Percentiles rank a stretch among this genome's conserved stretches.
phyloP scores from a whole-genome alignment of 2,797 vertebrate genomes.

The Pampus argenteus region DNA sequence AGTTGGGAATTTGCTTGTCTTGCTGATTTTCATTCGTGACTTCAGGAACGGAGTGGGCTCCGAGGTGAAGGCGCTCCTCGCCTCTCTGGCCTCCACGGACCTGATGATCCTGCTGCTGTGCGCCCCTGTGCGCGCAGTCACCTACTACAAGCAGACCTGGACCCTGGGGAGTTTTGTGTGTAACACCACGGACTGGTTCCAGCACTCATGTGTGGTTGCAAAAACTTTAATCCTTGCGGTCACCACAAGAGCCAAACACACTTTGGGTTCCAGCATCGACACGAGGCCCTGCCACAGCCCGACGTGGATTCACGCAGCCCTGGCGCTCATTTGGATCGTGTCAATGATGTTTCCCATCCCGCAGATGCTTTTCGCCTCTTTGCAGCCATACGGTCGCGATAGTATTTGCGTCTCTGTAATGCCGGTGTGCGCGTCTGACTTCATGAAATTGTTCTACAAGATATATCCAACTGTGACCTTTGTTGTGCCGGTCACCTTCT shows the following conservation, averaged over 20 bases:
- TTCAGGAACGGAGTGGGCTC: slow-evolving; percentile 75
- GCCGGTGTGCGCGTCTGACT: slow-evolving; percentile 76
- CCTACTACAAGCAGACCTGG: slow-evolving; percentile 85
- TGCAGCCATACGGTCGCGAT: slow-evolving; percentile 56
- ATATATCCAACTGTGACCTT: slow-evolving; percentile 80
- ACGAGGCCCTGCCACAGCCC: slow-evolving; percentile 44
- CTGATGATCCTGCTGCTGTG: slow-evolving; percentile 82
- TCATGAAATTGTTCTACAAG: slow-evolving; percentile 85
- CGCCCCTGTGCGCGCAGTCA: slow-evolving; percentile 80
- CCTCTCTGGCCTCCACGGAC: slow-evolving; percentile 82
- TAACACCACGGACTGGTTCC: slow-evolving; percentile 86
- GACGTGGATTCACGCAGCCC: slow-evolving; percentile 71
- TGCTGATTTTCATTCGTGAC: slow-evolving; percentile 78
- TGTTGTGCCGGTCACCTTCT: slow-evolving; percentile 76
- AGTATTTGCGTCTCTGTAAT: slow-evolving; percentile 76
- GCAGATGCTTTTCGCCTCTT: slow-evolving; percentile 79
- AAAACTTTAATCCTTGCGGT: slow-evolving; percentile 84
- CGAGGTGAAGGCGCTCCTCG: slow-evolving; percentile 80
- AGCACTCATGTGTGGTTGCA: slow-evolving; percentile 83
- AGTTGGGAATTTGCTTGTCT: slow-evolving; percentile 82
- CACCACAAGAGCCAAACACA: slow-evolving; percentile 78
- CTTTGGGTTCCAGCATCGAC: slow-evolving; percentile 49
- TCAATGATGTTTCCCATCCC: slow-evolving; percentile 82
- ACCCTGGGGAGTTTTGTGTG: slow-evolving; percentile 82
- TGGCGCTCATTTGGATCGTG: slow-evolving; percentile 71